These are phyloP conservation scores for Melieria omissa DNA, from an alignment of 2,888 invertebrate species.

Conservation along the genomic window DNA sequence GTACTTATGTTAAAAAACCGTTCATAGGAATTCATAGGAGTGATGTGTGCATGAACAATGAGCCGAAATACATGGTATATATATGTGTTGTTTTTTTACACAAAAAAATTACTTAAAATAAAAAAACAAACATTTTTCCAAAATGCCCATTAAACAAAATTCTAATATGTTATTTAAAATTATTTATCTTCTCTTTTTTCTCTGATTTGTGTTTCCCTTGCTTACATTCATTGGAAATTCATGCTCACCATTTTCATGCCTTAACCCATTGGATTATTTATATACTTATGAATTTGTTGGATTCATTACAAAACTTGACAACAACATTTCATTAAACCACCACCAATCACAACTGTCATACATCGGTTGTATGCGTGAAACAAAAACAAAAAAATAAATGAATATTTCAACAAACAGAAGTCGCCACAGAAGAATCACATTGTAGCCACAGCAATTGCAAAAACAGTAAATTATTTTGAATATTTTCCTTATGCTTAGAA, in stretches of 20 bases:
- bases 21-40: no score
- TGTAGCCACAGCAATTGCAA: constrained; percentile 35
- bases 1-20: no score
- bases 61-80: no score
- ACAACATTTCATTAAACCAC: no score
- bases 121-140: not conserved
- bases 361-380: constrained; percentile 8
- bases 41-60: no score
- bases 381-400: constrained; percentile 15
- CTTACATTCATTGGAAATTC: constrained; percentile 16
- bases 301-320: no score
- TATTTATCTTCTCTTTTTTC: constrained; percentile 16
- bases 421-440: constrained; percentile 40
- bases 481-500: not conserved
- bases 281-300: constrained; percentile 10
- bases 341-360: not conserved
- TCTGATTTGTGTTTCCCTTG: constrained; percentile 25
- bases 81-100: no score
- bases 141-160: not conserved
- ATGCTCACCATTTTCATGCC: constrained; percentile 32
- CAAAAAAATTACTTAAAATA: not conserved
- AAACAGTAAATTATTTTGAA: constrained; percentile 24
- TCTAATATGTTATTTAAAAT: not conserved
- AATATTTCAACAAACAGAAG: constrained; percentile 20
- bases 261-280: constrained; percentile 37